phyloP scores from a whole-genome alignment of 2,113 vertebrate genomes.

The Phocoena sinus region DNA sequence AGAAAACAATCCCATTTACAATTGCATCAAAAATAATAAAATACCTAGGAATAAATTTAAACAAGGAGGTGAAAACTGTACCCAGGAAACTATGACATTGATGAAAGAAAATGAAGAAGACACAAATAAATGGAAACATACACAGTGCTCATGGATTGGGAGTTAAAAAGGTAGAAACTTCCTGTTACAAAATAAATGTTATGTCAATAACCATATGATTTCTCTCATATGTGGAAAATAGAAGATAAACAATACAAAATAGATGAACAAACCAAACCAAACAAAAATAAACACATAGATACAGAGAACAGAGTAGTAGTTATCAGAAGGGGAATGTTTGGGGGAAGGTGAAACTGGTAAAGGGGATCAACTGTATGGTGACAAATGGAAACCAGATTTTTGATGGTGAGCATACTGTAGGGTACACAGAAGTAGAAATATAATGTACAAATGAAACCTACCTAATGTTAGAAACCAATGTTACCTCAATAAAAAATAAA shows the following conservation, averaged over 20 bases:
- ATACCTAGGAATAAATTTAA: neutral
- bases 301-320: neutral
- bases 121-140: neutral
- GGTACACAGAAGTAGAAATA: neutral
- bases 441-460: neutral
- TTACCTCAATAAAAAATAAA: neutral
- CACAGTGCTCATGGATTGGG: rapidly evolving
- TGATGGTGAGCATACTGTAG: neutral
- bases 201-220: neutral
- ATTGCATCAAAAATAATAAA: neutral
- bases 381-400: neutral
- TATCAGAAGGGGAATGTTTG: neutral
- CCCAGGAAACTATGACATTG: neutral
- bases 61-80: neutral
- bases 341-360: neutral
- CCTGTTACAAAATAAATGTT: too few relatives aligned
- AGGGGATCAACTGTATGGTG: neutral
- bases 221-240: neutral
- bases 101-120: neutral
- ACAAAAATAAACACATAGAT: neutral
- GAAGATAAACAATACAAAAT: neutral
- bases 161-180: rapidly evolving
- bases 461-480: neutral
- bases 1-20: neutral
- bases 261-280: neutral